Conservation (phyloP, 2,888 invertebrate species). For the Euplexia lucipara region DNA sequence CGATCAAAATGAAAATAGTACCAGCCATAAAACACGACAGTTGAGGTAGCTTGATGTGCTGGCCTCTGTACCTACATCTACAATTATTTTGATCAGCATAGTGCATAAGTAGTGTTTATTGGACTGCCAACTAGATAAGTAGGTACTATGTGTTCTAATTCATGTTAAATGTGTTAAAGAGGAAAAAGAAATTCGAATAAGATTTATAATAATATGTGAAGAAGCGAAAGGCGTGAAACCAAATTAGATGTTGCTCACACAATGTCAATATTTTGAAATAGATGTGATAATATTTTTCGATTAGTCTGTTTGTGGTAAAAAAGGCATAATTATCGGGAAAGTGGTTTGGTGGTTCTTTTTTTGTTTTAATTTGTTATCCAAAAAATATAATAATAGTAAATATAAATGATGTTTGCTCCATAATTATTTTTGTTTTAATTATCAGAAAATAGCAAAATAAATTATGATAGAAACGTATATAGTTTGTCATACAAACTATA, state of each 20-base stretch:
- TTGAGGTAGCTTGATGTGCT: too few species aligned
- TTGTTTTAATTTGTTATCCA: not conserved
- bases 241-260: slow-evolving; percentile 51
- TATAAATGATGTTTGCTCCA: too few species aligned
- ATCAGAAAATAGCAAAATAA: too few species aligned
- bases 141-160: slow-evolving; percentile 30
- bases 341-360: not conserved
- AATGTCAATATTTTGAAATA: slow-evolving; percentile 55
- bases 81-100: slow-evolving; percentile 14
- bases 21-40: too few species aligned
- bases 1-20: slow-evolving; percentile 15
- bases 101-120: slow-evolving; percentile 10
- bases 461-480: too few species aligned
- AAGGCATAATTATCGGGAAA: not conserved
- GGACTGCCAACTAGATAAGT: slow-evolving; percentile 26
- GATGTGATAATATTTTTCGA: slow-evolving; percentile 60
- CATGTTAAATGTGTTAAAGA: not conserved
- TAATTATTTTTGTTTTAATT: too few species aligned
- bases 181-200: slow-evolving; percentile 6
- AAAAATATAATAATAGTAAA: too few species aligned
- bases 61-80: too few species aligned
- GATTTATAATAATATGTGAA: slow-evolving; percentile 14
- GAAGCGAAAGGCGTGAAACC: slow-evolving; percentile 17
- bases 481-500: too few species aligned
- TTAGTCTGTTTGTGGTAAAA: slow-evolving; percentile 42